Evolutionary conservation across 2,888 invertebrate species (phyloP).

Genomic region (Noctua comes): DNA sequence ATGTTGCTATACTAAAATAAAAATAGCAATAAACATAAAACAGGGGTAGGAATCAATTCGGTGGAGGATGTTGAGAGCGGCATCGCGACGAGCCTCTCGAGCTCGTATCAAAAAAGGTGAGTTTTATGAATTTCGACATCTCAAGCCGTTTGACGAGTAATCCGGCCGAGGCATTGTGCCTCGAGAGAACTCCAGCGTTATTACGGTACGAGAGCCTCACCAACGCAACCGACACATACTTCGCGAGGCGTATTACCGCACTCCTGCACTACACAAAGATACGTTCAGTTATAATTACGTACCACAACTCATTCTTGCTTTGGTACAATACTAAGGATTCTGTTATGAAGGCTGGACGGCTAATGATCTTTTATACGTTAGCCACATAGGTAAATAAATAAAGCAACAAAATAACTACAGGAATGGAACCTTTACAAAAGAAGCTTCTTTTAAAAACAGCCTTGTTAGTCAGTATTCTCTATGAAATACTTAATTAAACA

Average conservation of each 20-base stretch:
- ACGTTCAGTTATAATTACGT: conserved; percentile 34
- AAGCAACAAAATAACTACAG: neutral
- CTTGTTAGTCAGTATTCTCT: conserved; percentile 58
- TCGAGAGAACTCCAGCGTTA: conserved; percentile 65
- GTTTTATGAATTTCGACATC: conserved; percentile 82
- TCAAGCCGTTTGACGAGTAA: conserved; percentile 85
- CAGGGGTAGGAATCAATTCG: conserved; percentile 76
- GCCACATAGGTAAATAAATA: neutral
- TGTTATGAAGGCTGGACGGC: neutral
- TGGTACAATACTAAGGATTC: neutral
- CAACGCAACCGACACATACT: conserved; percentile 70
- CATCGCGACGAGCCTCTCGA: conserved; percentile 56
- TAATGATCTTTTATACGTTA: neutral
- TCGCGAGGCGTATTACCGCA: conserved; percentile 62
- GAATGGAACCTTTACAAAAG: conserved; percentile 5
- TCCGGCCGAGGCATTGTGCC: conserved; percentile 80
- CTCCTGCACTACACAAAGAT: conserved; percentile 33
- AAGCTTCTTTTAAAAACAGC: conserved; percentile 47
- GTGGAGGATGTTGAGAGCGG: conserved; percentile 67
- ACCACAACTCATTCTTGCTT: conserved; percentile 1
- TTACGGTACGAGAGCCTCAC: conserved; percentile 69
- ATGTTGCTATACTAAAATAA: conserved; percentile 43
- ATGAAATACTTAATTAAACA: conserved; percentile 75
- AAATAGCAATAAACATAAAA: conserved; percentile 64
- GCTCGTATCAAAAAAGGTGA: conserved; percentile 78